Conservation (phyloP, 1,140 invertebrate genomes). For the Coelopa frigida region DNA sequence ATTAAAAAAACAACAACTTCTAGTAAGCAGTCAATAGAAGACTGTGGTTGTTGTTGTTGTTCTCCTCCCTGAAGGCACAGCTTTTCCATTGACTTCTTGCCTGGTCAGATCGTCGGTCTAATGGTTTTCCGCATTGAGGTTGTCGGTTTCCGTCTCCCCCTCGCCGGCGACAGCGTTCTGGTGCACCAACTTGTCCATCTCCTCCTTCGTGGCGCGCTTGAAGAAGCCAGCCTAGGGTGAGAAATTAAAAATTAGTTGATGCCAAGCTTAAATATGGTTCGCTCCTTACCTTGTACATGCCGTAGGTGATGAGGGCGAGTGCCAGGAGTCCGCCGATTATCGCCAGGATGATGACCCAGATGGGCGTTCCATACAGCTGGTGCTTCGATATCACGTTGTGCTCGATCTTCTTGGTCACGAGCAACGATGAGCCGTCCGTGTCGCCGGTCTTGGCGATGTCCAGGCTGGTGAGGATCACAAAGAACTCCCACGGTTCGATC, state of each 20-base stretch:
- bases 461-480: constrained; percentile 30
- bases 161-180: constrained; percentile 17
- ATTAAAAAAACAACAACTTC: too few relatives aligned
- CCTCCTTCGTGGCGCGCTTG: constrained; percentile 34
- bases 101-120: too few relatives aligned
- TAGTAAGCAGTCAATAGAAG: too few relatives aligned
- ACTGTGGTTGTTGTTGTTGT: too few relatives aligned
- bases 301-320: constrained; percentile 28
- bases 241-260: neutral
- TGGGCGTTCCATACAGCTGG: constrained; percentile 19
- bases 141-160: constrained; percentile 35
- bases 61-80: too few relatives aligned
- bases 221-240: constrained; percentile 34
- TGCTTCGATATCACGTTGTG: constrained; percentile 41
- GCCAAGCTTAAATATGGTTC: neutral
- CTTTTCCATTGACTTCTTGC: too few relatives aligned
- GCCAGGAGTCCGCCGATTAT: constrained; percentile 32
- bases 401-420: constrained; percentile 27
- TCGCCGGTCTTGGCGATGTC: constrained; percentile 28
- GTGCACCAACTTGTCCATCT: constrained; percentile 30
- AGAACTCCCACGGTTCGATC: constrained; percentile 40
- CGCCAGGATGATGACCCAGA: constrained; percentile 37
- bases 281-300: constrained; percentile 31
- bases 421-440: constrained; percentile 14
- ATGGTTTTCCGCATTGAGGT: constrained; percentile 29